These are phyloP conservation scores for Myotis davidii DNA, from an alignment of 2,113 vertebrate species.

Conservation along the genomic window DNA sequence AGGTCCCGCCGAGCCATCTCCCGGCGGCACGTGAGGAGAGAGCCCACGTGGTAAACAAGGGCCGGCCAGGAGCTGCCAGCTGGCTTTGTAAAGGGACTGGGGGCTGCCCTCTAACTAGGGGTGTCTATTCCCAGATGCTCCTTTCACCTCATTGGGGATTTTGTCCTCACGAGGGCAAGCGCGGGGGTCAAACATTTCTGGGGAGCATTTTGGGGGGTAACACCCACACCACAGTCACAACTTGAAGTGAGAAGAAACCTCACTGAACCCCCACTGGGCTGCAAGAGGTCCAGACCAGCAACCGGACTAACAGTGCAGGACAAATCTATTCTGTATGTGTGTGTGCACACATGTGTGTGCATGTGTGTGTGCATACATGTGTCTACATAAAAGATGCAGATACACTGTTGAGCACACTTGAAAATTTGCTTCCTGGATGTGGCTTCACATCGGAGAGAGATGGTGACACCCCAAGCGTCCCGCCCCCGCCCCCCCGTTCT, in stretches of 20 bases:
- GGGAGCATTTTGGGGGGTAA: background rate
- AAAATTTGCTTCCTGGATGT: background rate
- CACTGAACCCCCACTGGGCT: background rate
- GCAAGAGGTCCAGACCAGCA: background rate
- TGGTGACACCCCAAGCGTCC: no score
- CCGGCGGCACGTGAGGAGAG: conserved; percentile 1
- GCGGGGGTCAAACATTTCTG: background rate
- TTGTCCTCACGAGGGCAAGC: background rate
- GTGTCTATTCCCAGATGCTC: background rate
- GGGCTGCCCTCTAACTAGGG: background rate
- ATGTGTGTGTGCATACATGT: background rate
- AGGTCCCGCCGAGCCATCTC: background rate
- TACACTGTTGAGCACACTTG: background rate
- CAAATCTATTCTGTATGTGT: background rate
- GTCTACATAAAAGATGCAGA: background rate
- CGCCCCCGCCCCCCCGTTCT: no score
- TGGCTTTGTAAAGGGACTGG: background rate
- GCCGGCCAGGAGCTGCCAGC: background rate
- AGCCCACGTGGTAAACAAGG: background rate
- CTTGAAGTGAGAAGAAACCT: background rate
- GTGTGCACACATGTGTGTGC: no score
- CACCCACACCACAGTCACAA: background rate
- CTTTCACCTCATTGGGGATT: background rate
- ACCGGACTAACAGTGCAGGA: background rate
- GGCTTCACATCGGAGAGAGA: no score